These are phyloP conservation scores for Scaptomyza flava DNA, from an alignment of 2,888 invertebrate species.

Conservation along the genomic window DNA sequence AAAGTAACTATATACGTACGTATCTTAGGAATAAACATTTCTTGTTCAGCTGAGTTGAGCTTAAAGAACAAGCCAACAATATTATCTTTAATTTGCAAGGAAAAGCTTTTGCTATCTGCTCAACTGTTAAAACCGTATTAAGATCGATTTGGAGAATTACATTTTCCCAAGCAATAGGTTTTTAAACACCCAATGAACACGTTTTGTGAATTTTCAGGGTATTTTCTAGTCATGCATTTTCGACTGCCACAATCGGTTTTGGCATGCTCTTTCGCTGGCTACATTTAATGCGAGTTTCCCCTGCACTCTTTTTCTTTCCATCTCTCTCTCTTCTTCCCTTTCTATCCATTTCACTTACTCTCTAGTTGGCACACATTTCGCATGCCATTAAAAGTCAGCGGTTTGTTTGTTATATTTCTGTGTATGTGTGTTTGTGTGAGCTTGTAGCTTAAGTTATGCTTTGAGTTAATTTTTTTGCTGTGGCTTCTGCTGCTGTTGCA, in stretches of 20 bases:
- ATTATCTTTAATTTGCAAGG: no score
- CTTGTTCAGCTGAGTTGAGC: not conserved
- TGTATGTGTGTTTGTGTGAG: slow-evolving; percentile 14
- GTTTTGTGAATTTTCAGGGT: not conserved
- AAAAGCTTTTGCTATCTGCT: not conserved
- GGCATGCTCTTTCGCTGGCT: slow-evolving; percentile 44
- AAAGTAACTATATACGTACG: no score
- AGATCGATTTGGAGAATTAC: no score
- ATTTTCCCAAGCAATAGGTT: no score
- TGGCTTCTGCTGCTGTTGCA: slow-evolving; percentile 51
- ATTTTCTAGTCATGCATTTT: not conserved
- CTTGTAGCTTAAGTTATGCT: slow-evolving; percentile 64
- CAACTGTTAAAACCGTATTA: not conserved
- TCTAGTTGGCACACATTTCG: slow-evolving; percentile 60
- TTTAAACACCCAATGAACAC: no score
- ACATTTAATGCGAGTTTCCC: slow-evolving; percentile 32
- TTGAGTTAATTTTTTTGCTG: slow-evolving; percentile 26
- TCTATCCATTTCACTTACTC: slow-evolving; percentile 10
- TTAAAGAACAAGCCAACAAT: not conserved
- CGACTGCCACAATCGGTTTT: slow-evolving; percentile 3
- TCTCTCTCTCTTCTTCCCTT: not conserved
- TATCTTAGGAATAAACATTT: not conserved
- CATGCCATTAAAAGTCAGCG: slow-evolving; percentile 75
- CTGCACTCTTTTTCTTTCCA: slow-evolving; percentile 13
- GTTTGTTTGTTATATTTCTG: slow-evolving; percentile 48